Conservation (phyloP, 2,113 vertebrate species). For the Ellobius talpinus region DNA sequence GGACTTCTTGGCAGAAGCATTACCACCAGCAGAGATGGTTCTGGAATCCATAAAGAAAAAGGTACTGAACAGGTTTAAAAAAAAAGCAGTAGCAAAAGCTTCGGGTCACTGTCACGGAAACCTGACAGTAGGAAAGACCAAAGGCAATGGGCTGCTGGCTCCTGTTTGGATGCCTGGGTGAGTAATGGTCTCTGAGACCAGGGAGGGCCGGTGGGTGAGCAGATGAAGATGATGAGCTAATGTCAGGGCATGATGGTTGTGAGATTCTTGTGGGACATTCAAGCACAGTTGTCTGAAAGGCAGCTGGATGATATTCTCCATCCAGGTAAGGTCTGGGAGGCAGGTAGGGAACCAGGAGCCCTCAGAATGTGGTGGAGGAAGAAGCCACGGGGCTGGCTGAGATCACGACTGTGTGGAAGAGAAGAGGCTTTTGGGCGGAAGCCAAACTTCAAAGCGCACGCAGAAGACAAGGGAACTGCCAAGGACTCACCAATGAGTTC, state of each 20-base stretch:
- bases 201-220: neutral
- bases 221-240: neutral
- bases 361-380: neutral
- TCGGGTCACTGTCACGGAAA: neutral
- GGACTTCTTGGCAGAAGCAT: neutral
- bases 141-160: neutral
- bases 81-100: slow-evolving; percentile 1
- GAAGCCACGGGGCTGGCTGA: neutral
- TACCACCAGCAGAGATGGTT: neutral
- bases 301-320: neutral
- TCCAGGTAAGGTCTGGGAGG: neutral
- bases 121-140: neutral
- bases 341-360: neutral
- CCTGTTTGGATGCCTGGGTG: neutral
- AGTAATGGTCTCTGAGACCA: neutral
- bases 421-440: neutral
- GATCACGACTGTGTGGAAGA: neutral
- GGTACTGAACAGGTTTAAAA: neutral
- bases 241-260: neutral
- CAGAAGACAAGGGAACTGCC: neutral
- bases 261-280: neutral
- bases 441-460: neutral
- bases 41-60: slow-evolving; percentile 30
- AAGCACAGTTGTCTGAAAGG: slow-evolving; percentile 34
- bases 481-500: neutral